Base-by-base conservation (phyloP, 2,888 invertebrate species). In the Abrostola tripartita region DNA sequence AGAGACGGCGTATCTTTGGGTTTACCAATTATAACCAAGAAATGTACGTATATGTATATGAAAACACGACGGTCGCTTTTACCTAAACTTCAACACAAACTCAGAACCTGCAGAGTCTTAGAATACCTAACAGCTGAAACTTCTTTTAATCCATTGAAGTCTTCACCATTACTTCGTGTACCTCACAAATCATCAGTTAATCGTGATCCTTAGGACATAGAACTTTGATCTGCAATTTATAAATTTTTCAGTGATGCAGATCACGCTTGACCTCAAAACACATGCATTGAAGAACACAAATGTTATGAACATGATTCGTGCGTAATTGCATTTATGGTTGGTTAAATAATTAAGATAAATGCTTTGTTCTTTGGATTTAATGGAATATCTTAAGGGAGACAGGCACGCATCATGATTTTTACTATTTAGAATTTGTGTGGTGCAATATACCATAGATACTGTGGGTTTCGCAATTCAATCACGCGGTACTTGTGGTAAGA, bases 171-270 rank as follows among this genome's bases (percentile, higher is more conserved):
- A 24, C n/a, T 42, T 9, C 6, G n/a, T 37, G 6, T 24, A 35
- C 38, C 37, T 24, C 0, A 9, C 35, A 60, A 49, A 44, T 38
- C 55, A 69, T 70, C 44, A 72, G 72, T 61, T 53, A 71, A 52
- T 83, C 86, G 88, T 88, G 86, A 81, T 80, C 66, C 67, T 81
- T 72, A 83, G 83, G 80, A 69, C 85, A 84, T 72, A 81, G 84
- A 87, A 84, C 85, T 85, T 77, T 84, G 80, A 79, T 79, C 82
- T 77, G 71, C 65, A 78, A 71, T 76, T 76, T 74, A 74, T 76
- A 68, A 9, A 60, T 67, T 79, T 76, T 78, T 72, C 66, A 74
- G 66, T 65, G 60, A 73, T 67, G 68, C 60, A 68, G 37, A 68
- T 72, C 79, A 84, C 78, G 82, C 53, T 58, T 74, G 83, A 71